These are phyloP conservation scores for Serinus canaria DNA, from an alignment of 2,113 vertebrate species.

Conservation along the genomic window DNA sequence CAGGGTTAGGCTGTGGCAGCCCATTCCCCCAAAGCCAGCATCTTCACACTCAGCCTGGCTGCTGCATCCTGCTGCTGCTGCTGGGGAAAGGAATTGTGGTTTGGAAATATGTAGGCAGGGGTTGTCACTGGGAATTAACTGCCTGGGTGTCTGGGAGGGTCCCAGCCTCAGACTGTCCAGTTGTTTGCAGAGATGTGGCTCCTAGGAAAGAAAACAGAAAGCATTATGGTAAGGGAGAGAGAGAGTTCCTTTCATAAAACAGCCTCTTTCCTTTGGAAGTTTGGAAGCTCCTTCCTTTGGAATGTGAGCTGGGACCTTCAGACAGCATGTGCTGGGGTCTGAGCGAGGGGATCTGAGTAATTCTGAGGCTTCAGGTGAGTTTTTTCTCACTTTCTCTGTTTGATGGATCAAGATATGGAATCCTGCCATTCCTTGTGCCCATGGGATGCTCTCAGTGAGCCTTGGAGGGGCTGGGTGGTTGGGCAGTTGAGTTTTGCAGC, in stretches of 20 bases:
- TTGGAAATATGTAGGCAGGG: not conserved
- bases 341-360: fast-evolving
- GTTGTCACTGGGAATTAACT: not conserved
- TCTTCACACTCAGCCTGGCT: not conserved
- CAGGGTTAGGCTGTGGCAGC: not conserved
- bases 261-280: not conserved
- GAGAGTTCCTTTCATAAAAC: not conserved
- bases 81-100: not conserved
- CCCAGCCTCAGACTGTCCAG: not conserved
- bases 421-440: not conserved
- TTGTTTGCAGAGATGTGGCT: not conserved
- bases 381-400: not conserved
- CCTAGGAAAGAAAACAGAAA: not conserved
- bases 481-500: not conserved
- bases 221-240: not conserved
- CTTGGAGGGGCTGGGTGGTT: not conserved
- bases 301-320: not conserved
- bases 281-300: not conserved
- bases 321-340: fast-evolving
- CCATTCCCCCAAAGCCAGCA: not conserved
- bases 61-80: not conserved
- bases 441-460: not conserved
- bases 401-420: not conserved
- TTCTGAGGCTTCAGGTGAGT: not conserved
- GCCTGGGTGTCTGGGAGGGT: not conserved